Conservation (phyloP, 2,797 vertebrate species). For the Crenichthys baileyi region DNA sequence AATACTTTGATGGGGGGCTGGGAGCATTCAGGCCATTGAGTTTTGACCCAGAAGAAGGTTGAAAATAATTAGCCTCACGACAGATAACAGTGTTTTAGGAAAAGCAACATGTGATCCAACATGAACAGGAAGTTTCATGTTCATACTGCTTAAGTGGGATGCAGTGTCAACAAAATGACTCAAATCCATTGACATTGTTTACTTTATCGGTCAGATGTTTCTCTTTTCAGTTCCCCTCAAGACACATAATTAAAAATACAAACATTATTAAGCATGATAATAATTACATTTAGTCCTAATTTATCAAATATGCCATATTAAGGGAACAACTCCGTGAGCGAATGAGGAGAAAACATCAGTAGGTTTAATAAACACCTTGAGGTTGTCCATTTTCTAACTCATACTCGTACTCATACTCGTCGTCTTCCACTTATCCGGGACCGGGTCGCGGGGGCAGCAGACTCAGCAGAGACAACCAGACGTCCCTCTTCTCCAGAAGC, state of each 20-base stretch:
- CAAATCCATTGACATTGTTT: neutral
- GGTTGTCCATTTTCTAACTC: neutral
- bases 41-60: conserved; percentile 15
- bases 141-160: conserved; percentile 6
- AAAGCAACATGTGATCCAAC: conserved; percentile 3
- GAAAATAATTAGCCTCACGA: conserved; percentile 30
- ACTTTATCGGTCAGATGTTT: neutral
- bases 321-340: neutral
- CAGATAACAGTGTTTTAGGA: conserved; percentile 12
- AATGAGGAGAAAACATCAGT: neutral
- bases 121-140: neutral
- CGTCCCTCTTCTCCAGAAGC: too few species aligned
- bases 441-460: too few species aligned
- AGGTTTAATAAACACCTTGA: neutral
- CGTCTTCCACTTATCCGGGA: too few species aligned
- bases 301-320: neutral
- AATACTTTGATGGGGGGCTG: neutral
- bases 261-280: neutral
- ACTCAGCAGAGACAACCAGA: too few species aligned
- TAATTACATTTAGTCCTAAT: neutral
- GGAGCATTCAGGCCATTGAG: neutral
- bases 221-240: neutral
- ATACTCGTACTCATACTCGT: too few species aligned
- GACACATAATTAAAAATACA: neutral
- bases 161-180: neutral